These are phyloP conservation scores for Xylota segnis DNA, from an alignment of 2,888 invertebrate species.

Conservation along the genomic window DNA sequence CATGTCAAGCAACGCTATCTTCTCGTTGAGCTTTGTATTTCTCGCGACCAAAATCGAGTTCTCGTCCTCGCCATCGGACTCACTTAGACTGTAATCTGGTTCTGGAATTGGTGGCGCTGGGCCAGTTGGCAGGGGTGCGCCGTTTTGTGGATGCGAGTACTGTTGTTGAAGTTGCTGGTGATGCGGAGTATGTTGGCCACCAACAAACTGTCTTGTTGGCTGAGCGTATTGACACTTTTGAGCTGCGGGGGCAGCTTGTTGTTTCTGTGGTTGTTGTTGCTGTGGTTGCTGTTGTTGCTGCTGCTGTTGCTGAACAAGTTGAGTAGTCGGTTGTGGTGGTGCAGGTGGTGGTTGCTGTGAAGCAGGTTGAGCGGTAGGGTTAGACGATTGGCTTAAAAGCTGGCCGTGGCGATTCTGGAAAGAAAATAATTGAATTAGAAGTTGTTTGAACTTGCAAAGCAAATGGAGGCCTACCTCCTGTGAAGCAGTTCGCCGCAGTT, in stretches of 20 bases:
- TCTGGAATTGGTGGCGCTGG: conserved; percentile 93
- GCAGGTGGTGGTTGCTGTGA: conserved; percentile 74
- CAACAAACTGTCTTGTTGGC: conserved; percentile 79
- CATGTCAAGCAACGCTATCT: conserved; percentile 84
- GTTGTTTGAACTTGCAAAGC: no score
- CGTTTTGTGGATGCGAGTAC: conserved; percentile 77
- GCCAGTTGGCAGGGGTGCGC: conserved; percentile 78
- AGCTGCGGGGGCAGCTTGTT: conserved; percentile 70
- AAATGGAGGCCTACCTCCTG: conserved; percentile 79
- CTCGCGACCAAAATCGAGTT: conserved; percentile 84
- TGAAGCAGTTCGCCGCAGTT: conserved; percentile 85
- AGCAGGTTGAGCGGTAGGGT: conserved; percentile 60
- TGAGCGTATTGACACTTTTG: conserved; percentile 85
- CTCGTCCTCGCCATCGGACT: conserved; percentile 91
- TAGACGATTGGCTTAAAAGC: conserved; percentile 48
- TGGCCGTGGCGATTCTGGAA: conserved; percentile 78
- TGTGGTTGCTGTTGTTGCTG: conserved; percentile 64
- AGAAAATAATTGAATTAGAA: conserved; percentile 24
- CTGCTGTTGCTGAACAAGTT: conserved; percentile 61
- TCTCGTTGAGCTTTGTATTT: conserved; percentile 86
- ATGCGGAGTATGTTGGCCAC: conserved; percentile 80
- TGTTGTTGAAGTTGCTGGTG: conserved; percentile 80
- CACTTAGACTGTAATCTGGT: conserved; percentile 95
- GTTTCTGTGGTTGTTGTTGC: conserved; percentile 75
- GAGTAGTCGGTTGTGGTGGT: conserved; percentile 77